Percentiles rank a stretch among this genome's conserved stretches.
Evolutionary conservation across 2,113 vertebrate species (phyloP).

Genomic region (Chunga burmeisteri): DNA sequence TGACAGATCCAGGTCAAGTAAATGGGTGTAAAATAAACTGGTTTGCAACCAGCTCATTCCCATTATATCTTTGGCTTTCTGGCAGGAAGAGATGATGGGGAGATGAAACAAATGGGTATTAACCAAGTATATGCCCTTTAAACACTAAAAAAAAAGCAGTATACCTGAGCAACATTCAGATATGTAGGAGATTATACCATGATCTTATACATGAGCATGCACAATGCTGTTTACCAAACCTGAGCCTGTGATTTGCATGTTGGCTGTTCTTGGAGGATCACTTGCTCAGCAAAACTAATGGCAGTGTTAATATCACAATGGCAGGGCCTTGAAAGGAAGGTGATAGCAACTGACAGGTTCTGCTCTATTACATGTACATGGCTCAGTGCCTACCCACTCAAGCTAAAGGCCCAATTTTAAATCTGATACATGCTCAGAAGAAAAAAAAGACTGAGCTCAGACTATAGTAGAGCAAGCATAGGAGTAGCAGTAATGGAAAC

Average conservation of each 20-base stretch:
- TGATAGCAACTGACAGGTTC: not conserved
- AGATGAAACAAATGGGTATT: not conserved
- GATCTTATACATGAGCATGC: not conserved
- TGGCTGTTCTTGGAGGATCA: not conserved
- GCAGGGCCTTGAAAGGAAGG: not conserved
- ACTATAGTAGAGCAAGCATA: not conserved
- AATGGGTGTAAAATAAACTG: not conserved
- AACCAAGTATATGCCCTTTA: not conserved
- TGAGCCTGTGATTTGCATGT: not conserved
- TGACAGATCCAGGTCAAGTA: not conserved
- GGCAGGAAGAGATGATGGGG: not conserved
- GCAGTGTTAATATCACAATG: not conserved
- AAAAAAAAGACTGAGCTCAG: not conserved
- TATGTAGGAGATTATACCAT: not conserved
- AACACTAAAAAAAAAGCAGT: not conserved
- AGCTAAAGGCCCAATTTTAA: not conserved
- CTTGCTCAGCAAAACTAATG: not conserved
- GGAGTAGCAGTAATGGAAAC: constrained; percentile 18
- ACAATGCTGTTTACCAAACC: not conserved
- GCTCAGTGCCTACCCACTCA: not conserved
- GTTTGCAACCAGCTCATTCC: not conserved
- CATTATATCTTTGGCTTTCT: not conserved
- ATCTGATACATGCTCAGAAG: not conserved
- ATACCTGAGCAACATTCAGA: not conserved
- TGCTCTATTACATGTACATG: not conserved